Evolutionary conservation across 2,113 vertebrate species (phyloP), one percentile per base, ranked within the genome.

Genomic region (Donacobius atricapilla): DNA sequence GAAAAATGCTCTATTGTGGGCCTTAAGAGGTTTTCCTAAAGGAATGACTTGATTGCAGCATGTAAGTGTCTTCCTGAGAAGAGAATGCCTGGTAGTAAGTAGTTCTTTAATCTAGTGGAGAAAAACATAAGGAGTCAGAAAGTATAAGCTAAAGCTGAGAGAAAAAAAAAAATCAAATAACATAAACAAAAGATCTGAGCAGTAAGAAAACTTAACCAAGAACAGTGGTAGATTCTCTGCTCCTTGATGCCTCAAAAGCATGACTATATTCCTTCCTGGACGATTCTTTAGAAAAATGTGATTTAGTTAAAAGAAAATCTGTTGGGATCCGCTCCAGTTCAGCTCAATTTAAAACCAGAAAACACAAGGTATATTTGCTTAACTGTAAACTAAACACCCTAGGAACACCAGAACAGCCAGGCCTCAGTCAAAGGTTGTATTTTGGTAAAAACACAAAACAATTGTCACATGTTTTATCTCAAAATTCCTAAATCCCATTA

Each of bases 1-100:
- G 42, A 53, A 94, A 94, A 93, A 88, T 14, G 4, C 86, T 80
- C n/a, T 66, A 65, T 7, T 0, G 0, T 54, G 71, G 53, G 33
- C 63, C 31, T 90, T 89, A 58, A 92, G 63, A 90, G 68, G 35
- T 92, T 95, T 91, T 80, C 54, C 57, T 93, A 48, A 79, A 83
- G 20, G 57, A 76, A 31, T 60, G 78, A 72, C 57, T 83, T 85
- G 77, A 90, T 68, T 91, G 57, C 40, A 68, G 24, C 15, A 19
- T 71, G 10, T 47, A 82, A 90, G 57, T 88, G 51, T 66, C 57
- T 64, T 85, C 56, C 42, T 58, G 47, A 88, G 54, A 92, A 78
- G 51, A 96, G 93, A 93, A 78, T 63, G 16, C 28, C 33, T 88
- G 17, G 7, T 88, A 45, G 28, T 85, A 85, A 91, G 71, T 4